A percentile compares a stretch with the other conserved stretches of the same genome.
phyloP scores from a whole-genome alignment of 1,140 invertebrate genomes.

The Drosophila prosaltans region DNA sequence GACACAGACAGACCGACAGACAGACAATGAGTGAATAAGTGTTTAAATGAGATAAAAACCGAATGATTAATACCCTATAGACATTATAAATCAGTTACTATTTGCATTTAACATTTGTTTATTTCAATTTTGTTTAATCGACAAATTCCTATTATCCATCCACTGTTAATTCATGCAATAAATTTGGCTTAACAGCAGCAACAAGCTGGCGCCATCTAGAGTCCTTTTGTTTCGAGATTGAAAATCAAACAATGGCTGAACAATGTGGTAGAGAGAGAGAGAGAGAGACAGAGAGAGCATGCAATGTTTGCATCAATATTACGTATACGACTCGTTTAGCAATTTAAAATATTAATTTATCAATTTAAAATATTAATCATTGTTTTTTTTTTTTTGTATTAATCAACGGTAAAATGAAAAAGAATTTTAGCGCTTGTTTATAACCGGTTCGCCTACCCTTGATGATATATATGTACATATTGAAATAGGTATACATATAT shows the following conservation, averaged over 20 bases:
- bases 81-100: no score
- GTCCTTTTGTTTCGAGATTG: no score
- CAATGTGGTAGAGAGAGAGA: no score
- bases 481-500: no score
- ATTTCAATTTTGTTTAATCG: no score
- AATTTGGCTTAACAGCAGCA: no score
- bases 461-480: neutral
- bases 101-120: no score
- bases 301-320: neutral
- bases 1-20: slow-evolving; percentile 1
- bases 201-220: no score
- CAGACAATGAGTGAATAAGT: slow-evolving; percentile 3
- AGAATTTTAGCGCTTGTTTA: neutral
- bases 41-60: slow-evolving; percentile 20
- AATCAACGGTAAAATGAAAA: slow-evolving; percentile 8
- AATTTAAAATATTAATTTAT: slow-evolving; percentile 4
- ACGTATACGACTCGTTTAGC: slow-evolving; percentile 6
- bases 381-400: neutral
- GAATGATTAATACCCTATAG: slow-evolving; percentile 47
- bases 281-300: neutral
- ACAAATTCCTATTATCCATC: no score
- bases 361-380: slow-evolving; percentile 9
- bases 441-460: neutral
- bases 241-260: no score
- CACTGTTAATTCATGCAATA: no score